Percentiles rank a stretch among this genome's conserved stretches.
These are phyloP conservation scores for Oasisia sp. DNA, from an alignment of 2,888 invertebrate genomes.

Conservation along the genomic window DNA sequence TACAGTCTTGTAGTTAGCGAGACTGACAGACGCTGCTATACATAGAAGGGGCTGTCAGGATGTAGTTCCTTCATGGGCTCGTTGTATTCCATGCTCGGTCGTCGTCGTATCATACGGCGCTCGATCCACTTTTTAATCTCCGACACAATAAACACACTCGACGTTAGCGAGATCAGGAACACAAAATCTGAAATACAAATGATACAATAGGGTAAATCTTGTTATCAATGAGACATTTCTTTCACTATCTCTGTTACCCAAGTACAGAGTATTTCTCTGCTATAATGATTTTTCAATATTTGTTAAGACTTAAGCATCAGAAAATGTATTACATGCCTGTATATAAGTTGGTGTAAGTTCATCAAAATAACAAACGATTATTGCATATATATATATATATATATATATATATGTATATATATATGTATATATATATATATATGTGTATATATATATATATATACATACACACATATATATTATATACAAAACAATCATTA, in stretches of 20 bases:
- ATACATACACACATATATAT: too few relatives aligned
- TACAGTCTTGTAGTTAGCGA: background rate
- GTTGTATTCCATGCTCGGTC: background rate
- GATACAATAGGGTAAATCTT: background rate
- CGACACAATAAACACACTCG: conserved; percentile 94
- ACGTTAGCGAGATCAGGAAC: conserved; percentile 89
- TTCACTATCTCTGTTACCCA: too few relatives aligned
- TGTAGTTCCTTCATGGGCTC: background rate
- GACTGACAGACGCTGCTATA: background rate
- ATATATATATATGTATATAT: too few relatives aligned
- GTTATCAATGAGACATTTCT: conserved; percentile 17
- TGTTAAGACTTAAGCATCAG: background rate
- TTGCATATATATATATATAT: too few relatives aligned
- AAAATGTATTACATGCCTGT: background rate
- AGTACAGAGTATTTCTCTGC: background rate
- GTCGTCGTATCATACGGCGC: background rate
- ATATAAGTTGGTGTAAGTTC: background rate
- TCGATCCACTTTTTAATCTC: conserved; percentile 87
- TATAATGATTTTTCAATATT: conserved; percentile 3
- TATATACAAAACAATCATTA: background rate
- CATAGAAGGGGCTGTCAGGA: background rate
- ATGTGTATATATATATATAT: too few relatives aligned
- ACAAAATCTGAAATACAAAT: conserved; percentile 80
- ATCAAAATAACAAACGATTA: background rate
- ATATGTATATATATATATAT: too few relatives aligned